Conservation (phyloP, 2,113 vertebrate species). For the Mormyrus lacerda region DNA sequence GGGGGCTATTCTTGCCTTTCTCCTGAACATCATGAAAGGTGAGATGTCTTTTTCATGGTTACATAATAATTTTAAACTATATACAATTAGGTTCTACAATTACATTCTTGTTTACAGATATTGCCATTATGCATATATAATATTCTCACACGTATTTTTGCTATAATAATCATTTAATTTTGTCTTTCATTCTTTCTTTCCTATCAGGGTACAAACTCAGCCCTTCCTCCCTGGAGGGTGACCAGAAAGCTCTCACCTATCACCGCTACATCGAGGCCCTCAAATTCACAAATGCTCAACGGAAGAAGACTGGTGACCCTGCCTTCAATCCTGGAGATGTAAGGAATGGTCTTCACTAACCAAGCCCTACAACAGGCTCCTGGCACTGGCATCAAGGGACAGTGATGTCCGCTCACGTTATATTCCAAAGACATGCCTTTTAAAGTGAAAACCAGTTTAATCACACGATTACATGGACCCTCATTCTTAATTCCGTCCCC, state of each 20-base stretch:
- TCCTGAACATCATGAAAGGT: conserved; percentile 62
- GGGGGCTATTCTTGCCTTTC: conserved; percentile 72
- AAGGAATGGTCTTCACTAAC: background rate
- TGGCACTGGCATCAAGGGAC: background rate
- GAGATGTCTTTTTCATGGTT: background rate
- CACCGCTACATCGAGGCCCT: conserved; percentile 73
- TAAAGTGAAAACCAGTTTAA: background rate
- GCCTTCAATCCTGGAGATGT: background rate
- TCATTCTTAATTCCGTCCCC: background rate
- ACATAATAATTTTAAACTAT: background rate
- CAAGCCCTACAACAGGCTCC: background rate
- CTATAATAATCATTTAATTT: background rate
- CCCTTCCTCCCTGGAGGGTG: conserved; percentile 27
- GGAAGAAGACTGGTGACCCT: conserved; percentile 53
- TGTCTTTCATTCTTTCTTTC: conserved; percentile 3
- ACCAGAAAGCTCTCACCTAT: conserved; percentile 53
- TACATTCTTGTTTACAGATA: background rate
- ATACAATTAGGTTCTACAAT: background rate
- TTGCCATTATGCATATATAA: background rate
- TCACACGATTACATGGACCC: background rate
- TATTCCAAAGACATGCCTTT: background rate
- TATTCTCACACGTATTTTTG: background rate
- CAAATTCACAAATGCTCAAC: conserved; percentile 78
- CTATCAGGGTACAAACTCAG: conserved; percentile 64
- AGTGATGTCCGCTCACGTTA: background rate